A percentile compares a stretch with the other conserved stretches of the same genome.
Conservation (phyloP, 2,797 vertebrate genomes). For the Cetoscarus ocellatus region DNA sequence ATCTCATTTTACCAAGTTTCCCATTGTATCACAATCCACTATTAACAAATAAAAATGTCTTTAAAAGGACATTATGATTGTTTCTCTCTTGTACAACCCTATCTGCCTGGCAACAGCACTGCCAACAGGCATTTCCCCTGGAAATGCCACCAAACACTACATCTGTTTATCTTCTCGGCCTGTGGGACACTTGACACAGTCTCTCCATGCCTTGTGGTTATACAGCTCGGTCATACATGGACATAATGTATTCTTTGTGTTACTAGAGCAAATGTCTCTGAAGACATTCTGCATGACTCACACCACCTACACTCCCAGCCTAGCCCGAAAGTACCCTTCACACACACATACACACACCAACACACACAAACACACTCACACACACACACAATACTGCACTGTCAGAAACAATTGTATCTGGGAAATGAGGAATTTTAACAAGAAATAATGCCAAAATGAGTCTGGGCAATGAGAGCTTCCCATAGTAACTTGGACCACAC, state of each 20-base stretch:
- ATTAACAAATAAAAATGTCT: no score
- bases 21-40: no score
- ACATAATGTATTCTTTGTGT: slow-evolving; percentile 73
- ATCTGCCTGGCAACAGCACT: slow-evolving; percentile 32
- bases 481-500: slow-evolving; percentile 62
- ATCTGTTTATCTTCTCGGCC: slow-evolving; percentile 42
- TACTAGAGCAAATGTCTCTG: slow-evolving; percentile 61
- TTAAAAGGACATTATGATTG: not conserved
- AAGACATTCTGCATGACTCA: slow-evolving; percentile 77
- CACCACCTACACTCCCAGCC: slow-evolving; percentile 76
- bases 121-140: slow-evolving; percentile 14
- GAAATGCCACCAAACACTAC: slow-evolving; percentile 53
- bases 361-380: slow-evolving; percentile 20
- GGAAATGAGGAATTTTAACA: slow-evolving; percentile 53
- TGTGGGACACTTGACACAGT: slow-evolving; percentile 47
- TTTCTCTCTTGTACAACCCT: slow-evolving; percentile 11
- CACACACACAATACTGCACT: slow-evolving; percentile 65
- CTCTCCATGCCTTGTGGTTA: slow-evolving; percentile 47
- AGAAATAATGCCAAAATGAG: slow-evolving; percentile 60
- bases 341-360: slow-evolving; percentile 26
- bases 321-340: slow-evolving; percentile 64
- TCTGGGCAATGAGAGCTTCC: slow-evolving; percentile 54
- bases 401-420: slow-evolving; percentile 58
- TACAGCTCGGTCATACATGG: slow-evolving; percentile 50
- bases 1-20: no score